Base-by-base conservation (phyloP, 2,797 vertebrate species). In the Acanthornis magna region DNA sequence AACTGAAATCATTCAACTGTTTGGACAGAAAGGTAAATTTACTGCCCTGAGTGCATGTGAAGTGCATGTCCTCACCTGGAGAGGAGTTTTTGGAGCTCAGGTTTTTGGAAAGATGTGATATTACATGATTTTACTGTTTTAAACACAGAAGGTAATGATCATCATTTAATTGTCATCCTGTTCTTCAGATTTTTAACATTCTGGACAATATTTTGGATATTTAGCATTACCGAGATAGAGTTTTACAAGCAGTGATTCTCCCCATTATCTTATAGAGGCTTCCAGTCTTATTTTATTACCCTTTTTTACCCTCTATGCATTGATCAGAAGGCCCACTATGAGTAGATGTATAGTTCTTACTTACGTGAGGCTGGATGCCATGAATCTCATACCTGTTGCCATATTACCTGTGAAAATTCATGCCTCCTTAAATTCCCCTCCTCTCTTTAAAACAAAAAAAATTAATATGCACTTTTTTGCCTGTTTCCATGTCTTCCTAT, bases 391-490 rank as follows among this genome's bases (percentile, higher is more conserved):
- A 6, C 8, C 9, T 14, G 11, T 38, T 22, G 9, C 18, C 7
- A 1, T 5, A 3, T 17, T 30, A 47, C 29, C 34, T 65, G 13
- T 71, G 50, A 61, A 87, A 76, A 82, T 58, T 34, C 1, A 0
- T 42, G 30, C 40, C 23, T 84, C 19, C 47, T 21, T 50, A 38
- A 61, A 58, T 48, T 85, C 13, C 9, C 2, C 8, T 45, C 13
- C 7, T 74, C 13, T 85, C 23, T 53, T 85, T 73, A 78, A 84
- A 80, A 65, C 7, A 5, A 53, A 66, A 55, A 55, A 84, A 29
- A 29, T 1, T 5, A 4, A 16, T 5, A 5, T 38, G 7, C 0
- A 11, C 12, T 12, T 42, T 53, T 66, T 53, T n/a, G 1, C 12
- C 10, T 25, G 40, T 50, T 29, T 80, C 2, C 13, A 32, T 19